Base-by-base conservation (phyloP, 2,888 invertebrate species). In the Hipparchia sbordonii region DNA sequence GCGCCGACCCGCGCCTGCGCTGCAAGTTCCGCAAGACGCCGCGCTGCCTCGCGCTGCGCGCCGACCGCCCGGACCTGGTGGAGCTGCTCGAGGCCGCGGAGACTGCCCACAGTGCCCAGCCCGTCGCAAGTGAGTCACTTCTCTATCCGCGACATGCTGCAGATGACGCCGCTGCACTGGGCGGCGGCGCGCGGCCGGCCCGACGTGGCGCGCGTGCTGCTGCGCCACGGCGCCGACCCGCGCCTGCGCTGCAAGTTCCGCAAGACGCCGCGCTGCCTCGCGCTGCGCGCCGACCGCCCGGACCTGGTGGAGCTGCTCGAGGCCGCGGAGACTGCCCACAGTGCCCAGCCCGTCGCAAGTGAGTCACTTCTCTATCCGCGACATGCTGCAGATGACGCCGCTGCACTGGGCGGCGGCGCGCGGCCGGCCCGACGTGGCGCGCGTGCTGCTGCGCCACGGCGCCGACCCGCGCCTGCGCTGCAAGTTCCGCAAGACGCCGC, bases 131-230 rank as follows among this genome's bases (percentile, higher is more conserved):
- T 23, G 23, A 23, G 23, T 23, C 23, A 23, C 23, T 23, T 23
- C 23, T 23, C 23, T 23, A 23, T 23, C 23, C 77, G 80, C 75
- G 92, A 93, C 88, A 86, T 92, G 90, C 85, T 92, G 81, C 86
- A 84, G 79, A 92, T 92, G 98, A 98, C 98, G 60, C 98, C 98
- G 59, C 94, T 99, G 72, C 98, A 99, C 92, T 98, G 98, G 98
- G 98, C 98, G 6, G 97, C 97, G 59, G 97, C 97, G 90, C 96
- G 97, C 81, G 96, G 96, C 0, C 97, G 98, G 89, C 87, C 94
- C 56, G 80, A 13, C 9, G 83, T 77, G 65, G 97, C 96, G 61
- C 94, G 95, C 70, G 86, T 95, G 76, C 93, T 99, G 77, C 87
- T 98, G 67, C 95, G 95, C 72, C 93, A 95, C 82, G 97, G 97